Base-by-base conservation (phyloP, 2,888 invertebrate genomes). In the Caenorhabditis parvicauda region DNA sequence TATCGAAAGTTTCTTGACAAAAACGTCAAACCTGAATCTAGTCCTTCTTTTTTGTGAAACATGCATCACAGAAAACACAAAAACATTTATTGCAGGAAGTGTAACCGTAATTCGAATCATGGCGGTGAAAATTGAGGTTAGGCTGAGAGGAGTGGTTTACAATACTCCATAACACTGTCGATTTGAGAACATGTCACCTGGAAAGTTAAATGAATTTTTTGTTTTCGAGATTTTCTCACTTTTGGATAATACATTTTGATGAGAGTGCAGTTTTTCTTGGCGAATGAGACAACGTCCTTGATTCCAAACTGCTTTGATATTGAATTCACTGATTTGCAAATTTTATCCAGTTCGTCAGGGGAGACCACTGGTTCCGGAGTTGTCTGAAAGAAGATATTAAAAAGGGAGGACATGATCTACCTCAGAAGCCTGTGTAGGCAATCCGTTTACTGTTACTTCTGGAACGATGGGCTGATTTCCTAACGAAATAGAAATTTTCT, bases 131-230 rank as follows among this genome's bases (percentile, higher is more conserved):
- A 47, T 57, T 28, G 19, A n/a, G 28, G 21, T 28, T 14, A 32
- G 42, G 24, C 5, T 45, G 56, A 57, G 57, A 57, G 51, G 51
- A 32, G 43, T 48, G 45, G 29, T 57, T 49, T 41, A 44, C 63
- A 63, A 42, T 59, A 67, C 19, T 48, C 52, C 59, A 67, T 57
- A 14, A 64, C 47, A 19, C 59, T 55, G 28, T 54, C 46, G 17
- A 64, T 62, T 41, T 67, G 67, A 19, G 62, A 59, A 29, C 67
- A 67, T 5, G 64, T 59, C 6, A 64, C 61, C 64, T 67, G 48
- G 48, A 59, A 41, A 41, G 19, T 32, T 32, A 32, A n/a, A 25
- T 45, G 25, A 25, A 12, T 7, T 25, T 44, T 28, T 14, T 25
- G 41, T 4, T 51, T 39, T 9, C n/a, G n/a, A n/a, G n/a, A 35